Evolutionary conservation across 2,113 vertebrate species (phyloP), one percentile per base, ranked within the genome.

Genomic region (Parus major): DNA sequence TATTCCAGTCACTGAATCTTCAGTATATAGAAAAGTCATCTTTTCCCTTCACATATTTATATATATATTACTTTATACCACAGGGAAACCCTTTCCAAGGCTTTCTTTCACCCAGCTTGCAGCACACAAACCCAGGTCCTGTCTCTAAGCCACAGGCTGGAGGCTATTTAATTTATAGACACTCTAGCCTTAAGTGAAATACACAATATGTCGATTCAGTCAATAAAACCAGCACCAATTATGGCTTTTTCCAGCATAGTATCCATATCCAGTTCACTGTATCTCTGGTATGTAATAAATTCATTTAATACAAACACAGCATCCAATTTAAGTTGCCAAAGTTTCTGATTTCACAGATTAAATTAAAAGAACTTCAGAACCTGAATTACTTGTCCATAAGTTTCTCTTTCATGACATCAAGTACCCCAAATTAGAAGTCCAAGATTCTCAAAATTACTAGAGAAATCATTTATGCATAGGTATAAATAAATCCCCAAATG

Each of bases 101-200:
- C 28, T 91, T 75, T 2, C 20, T 57, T 89, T 91, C 18, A 15
- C 78, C 46, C 73, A 71, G 0, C 56, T 52, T 68, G 46, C 59
- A 50, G 57, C 56, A 73, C 44, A 82, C 14, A 85, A 92, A 91
- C 15, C 36, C 65, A n/a, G 7, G 41, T 55, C 42, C 46, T 72
- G 28, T 69, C 46, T 76, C 46, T 47, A 72, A 89, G 63, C 55
- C 61, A 69, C 53, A 72, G 70, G 55, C 91, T 92, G 59, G 55
- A 82, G 83, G 86, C 56, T 75, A 69, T 91, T 78, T 87, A 83
- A 95, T 90, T 81, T 86, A 87, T 41, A 96, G 78, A 73, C 17
- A n/a, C 6, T 41, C 22, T 71, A 68, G 60, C 63, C 92, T 88
- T 63, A 70, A 94, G 86, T 64, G 61, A 92, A 95, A 95, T 57